These are phyloP conservation scores for Pomatorhinus ruficollis DNA, from an alignment of 2,113 vertebrate species.

Conservation along the genomic window DNA sequence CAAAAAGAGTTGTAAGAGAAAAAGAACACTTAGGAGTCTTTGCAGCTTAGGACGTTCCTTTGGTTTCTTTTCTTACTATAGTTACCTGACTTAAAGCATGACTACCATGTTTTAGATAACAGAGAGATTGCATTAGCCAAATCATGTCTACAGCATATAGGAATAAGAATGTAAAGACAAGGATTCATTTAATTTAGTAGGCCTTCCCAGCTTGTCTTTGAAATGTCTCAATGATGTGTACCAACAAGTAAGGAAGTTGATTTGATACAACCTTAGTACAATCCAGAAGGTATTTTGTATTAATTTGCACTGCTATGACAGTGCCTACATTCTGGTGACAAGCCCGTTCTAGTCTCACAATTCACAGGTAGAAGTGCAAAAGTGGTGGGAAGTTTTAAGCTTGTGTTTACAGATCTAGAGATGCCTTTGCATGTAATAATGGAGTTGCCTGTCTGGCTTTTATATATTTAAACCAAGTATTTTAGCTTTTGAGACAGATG, in stretches of 20 bases:
- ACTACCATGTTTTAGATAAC: neutral
- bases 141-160: neutral
- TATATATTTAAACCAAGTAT: slow-evolving; percentile 1
- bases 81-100: neutral
- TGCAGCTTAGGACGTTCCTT: neutral
- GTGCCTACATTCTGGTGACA: neutral
- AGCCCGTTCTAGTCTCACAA: rapidly evolving
- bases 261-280: neutral
- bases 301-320: neutral
- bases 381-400: neutral
- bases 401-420: neutral
- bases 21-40: neutral
- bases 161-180: neutral
- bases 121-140: neutral
- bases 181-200: neutral
- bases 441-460: neutral
- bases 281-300: neutral
- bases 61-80: neutral
- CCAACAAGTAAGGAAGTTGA: neutral
- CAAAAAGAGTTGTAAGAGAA: neutral
- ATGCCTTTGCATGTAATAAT: neutral
- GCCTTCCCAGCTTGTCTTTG: neutral
- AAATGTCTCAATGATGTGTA: neutral
- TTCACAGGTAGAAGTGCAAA: neutral
- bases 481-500: neutral